Evolutionary conservation across 1,140 invertebrate species (phyloP).

Genomic region (Formica exsecta): DNA sequence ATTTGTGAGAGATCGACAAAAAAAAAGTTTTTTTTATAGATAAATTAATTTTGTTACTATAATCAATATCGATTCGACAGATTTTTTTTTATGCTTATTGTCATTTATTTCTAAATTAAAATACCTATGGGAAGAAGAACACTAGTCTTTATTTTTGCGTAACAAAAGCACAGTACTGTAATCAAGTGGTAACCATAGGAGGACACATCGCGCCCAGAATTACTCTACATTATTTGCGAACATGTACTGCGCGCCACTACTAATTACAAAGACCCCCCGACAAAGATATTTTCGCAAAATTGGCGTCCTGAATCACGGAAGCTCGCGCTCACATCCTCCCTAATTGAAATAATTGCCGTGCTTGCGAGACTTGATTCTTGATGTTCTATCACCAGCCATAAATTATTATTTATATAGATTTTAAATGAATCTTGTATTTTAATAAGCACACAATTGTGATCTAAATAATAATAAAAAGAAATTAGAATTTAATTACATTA

Average conservation of each 20-base stretch:
- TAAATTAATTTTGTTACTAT: not conserved
- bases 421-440: not conserved
- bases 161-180: constrained; percentile 40
- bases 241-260: constrained; percentile 25
- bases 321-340: not conserved
- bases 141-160: not conserved
- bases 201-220: constrained; percentile 32
- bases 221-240: constrained; percentile 51
- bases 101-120: not conserved
- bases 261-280: constrained; percentile 59
- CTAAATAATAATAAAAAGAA: constrained; percentile 5
- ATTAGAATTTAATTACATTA: not conserved
- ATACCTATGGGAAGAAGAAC: not conserved
- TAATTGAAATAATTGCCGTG: constrained; percentile 50
- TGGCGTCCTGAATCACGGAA: constrained; percentile 35
- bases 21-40: not conserved
- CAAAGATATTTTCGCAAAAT: constrained; percentile 54
- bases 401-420: not conserved
- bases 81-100: not conserved
- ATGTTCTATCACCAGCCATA: not conserved
- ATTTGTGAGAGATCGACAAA: not conserved
- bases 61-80: not conserved
- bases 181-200: constrained; percentile 17
- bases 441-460: not conserved
- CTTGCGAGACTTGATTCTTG: constrained; percentile 28